Percentiles rank a stretch among this genome's conserved stretches.
Conservation (phyloP, 2,797 vertebrate genomes). For the Pangasius larnaudii region DNA sequence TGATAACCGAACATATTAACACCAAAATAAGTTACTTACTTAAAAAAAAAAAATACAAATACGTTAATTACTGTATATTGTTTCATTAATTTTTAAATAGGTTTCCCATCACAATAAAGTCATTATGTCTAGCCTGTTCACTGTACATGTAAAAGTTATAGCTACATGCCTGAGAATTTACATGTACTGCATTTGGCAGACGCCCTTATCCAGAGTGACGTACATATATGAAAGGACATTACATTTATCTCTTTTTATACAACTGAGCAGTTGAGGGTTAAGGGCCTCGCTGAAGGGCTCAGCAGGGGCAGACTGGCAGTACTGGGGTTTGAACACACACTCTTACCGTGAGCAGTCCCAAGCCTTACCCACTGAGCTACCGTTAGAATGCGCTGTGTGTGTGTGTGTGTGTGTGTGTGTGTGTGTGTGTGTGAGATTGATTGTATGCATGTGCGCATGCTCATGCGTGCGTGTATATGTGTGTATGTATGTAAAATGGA, state of each 20-base stretch:
- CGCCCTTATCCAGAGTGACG: not conserved
- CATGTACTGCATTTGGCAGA: not conserved
- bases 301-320: too few relatives aligned
- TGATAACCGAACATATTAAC: not conserved
- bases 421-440: not conserved
- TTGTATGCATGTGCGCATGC: accelerated
- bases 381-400: not conserved
- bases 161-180: not conserved
- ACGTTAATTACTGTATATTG: not conserved
- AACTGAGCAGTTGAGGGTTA: not conserved
- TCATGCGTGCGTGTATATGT: not conserved
- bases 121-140: not conserved
- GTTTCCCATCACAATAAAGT: not conserved
- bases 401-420: not conserved
- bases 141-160: not conserved
- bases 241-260: not conserved
- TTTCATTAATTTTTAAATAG: not conserved
- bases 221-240: not conserved
- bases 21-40: too few relatives aligned
- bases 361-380: not conserved
- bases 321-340: not conserved
- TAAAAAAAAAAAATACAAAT: not conserved
- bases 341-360: not conserved
- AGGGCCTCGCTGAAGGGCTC: not conserved
- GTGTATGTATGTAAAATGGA: not conserved